Percentiles rank a stretch among this genome's conserved stretches.
Evolutionary conservation across 2,888 invertebrate genomes (phyloP).

Genomic region (Metopia argyrocephala): DNA sequence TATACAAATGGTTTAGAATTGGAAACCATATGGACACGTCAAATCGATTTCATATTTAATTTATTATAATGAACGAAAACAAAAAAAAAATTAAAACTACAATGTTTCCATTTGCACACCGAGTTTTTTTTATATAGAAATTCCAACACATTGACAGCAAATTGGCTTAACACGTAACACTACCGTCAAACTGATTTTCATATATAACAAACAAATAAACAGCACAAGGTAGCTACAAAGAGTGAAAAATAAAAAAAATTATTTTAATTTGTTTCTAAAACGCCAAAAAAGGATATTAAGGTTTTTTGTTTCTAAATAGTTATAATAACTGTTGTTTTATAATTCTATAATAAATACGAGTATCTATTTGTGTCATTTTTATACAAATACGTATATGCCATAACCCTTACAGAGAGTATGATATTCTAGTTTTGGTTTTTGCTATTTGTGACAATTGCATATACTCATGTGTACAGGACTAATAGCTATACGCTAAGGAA

Average conservation of each 20-base stretch:
- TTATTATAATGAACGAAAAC: neutral
- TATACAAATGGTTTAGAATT: neutral
- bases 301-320: too few species aligned
- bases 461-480: constrained; percentile 22
- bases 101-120: neutral
- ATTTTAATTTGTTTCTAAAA: too few species aligned
- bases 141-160: constrained; percentile 12
- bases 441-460: constrained; percentile 21
- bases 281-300: too few species aligned
- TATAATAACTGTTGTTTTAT: neutral
- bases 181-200: neutral
- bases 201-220: neutral
- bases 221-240: neutral
- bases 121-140: neutral
- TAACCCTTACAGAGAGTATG: neutral
- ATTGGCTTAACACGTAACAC: constrained; percentile 11
- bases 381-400: neutral
- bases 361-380: neutral
- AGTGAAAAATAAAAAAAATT: neutral
- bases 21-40: neutral
- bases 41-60: constrained; percentile 19
- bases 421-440: constrained; percentile 9
- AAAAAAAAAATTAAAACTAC: neutral
- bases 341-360: neutral
- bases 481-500: constrained; percentile 45